These are phyloP conservation scores for Acrocephalus arundinaceus DNA, from an alignment of 2,113 vertebrate genomes.

Conservation along the genomic window DNA sequence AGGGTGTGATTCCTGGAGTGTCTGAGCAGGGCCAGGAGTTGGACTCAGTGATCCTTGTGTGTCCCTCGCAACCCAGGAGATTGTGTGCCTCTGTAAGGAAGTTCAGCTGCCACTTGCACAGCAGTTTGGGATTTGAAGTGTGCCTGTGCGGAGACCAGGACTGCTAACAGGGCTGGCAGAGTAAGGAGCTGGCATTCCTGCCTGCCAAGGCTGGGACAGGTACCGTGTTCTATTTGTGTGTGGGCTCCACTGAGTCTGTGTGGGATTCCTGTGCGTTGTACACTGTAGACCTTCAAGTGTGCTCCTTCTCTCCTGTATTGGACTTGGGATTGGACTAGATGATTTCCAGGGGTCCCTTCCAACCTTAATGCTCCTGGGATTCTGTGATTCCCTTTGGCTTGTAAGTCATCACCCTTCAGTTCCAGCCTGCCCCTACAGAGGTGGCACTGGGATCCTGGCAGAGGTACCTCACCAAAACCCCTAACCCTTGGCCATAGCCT, in stretches of 20 bases:
- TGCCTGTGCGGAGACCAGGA: not conserved
- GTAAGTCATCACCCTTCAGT: not conserved
- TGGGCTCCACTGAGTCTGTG: not conserved
- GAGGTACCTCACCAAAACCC: not conserved
- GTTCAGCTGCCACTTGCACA: not conserved
- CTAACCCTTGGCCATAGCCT: not conserved
- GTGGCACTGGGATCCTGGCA: not conserved
- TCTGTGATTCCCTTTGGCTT: not conserved
- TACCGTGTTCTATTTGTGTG: rapidly evolving
- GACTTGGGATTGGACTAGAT: not conserved
- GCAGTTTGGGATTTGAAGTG: not conserved
- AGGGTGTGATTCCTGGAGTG: not conserved
- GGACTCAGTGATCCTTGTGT: not conserved
- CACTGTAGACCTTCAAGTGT: not conserved
- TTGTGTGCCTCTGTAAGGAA: not conserved
- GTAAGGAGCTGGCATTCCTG: not conserved
- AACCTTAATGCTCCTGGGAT: not conserved
- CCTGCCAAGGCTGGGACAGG: not conserved
- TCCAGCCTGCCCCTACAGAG: not conserved
- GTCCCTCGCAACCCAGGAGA: not conserved
- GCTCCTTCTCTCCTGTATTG: not conserved
- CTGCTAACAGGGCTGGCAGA: not conserved
- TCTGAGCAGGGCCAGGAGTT: not conserved
- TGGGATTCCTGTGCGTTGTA: not conserved
- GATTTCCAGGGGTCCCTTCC: not conserved